Evolutionary conservation across 1,140 invertebrate species (phyloP).

Genomic region (Antheraea pernyi): DNA sequence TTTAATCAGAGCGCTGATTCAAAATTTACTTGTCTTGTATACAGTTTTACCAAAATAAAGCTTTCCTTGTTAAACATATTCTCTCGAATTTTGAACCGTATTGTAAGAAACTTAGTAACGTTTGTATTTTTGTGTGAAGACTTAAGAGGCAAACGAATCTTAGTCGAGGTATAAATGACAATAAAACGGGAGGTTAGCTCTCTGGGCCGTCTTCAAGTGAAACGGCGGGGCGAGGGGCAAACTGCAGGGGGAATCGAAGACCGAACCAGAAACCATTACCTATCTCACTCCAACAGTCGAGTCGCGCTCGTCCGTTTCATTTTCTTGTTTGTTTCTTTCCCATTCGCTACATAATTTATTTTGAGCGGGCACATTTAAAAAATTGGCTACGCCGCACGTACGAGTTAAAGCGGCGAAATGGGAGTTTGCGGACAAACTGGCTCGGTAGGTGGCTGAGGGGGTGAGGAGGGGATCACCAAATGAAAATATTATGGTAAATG

Average conservation of each 20-base stretch:
- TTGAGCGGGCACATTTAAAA: conserved; percentile 74
- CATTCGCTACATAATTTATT: conserved; percentile 76
- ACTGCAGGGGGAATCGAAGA: conserved; percentile 9
- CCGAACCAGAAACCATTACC: conserved; percentile 25
- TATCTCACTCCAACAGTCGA: conserved; percentile 49
- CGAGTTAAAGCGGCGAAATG: conserved; percentile 59
- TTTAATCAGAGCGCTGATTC: conserved; percentile 61
- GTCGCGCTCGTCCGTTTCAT: conserved; percentile 65
- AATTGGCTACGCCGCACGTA: conserved; percentile 59
- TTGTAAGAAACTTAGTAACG: neutral
- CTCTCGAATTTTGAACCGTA: conserved; percentile 34
- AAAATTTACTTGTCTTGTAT: conserved; percentile 56
- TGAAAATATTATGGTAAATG: conserved; percentile 76
- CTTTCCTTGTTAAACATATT: conserved; percentile 7
- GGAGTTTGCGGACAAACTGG: conserved; percentile 47
- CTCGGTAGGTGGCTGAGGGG: conserved; percentile 13
- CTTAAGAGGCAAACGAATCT: conserved; percentile 62
- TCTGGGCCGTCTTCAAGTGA: conserved; percentile 72
- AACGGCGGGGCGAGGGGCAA: conserved; percentile 33
- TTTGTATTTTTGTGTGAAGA: conserved; percentile 21
- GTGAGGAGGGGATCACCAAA: conserved; percentile 39
- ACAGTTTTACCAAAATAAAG: conserved; percentile 17
- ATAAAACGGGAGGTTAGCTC: conserved; percentile 73
- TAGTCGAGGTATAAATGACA: conserved; percentile 72
- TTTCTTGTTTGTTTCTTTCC: conserved; percentile 68